Base-by-base conservation (phyloP, 2,888 invertebrate genomes). In the Tolmerus cingulatus region DNA sequence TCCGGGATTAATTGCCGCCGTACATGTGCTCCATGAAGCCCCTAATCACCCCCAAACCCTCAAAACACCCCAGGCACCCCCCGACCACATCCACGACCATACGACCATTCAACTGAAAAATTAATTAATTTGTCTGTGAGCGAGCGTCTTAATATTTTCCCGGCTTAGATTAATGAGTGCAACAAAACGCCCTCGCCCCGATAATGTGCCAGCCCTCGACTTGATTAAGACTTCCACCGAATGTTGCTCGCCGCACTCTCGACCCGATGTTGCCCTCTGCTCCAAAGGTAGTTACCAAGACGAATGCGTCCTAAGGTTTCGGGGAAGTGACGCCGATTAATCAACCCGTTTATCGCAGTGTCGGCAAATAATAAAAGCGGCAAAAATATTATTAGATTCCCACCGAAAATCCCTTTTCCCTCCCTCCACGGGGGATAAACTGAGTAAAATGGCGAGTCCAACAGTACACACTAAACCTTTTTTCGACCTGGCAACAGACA, bases 61-160 rank as follows among this genome's bases (percentile, higher is more conserved):
- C 9, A 1, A 23, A 19, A 5, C 57, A 0, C 12, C 43, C 0
- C 12, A 43, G 9, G 1, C 43, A 3, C 3, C 43, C 3, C 3
- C 4, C 12, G 12, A 8, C 23, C 1, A 66, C 66, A 19, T 4
- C 8, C 27, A 66, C 66, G 23, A 66, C 51, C 74, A 43, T 74
- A 43, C 74, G 27, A 74, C 74, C 43, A 85, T 85, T 84, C 85
- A 74, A 27, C 85, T 85, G 85, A 85, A 85, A 85, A 85, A 85
- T 85, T 85, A 85, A 85, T 85, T 85, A 85, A 85, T 85, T 85
- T 85, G 85, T 85, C 74, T 85, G 85, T 27, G 74, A 85, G 74
- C 43, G 57, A 85, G 74, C 46, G 46, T 43, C 85, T 85, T 85
- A 85, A 85, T 85, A 74, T 74, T 27, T 34, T 46, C n/a, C 23